phyloP scores from a whole-genome alignment of 1,140 invertebrate species.

The Neotoxoptera formosana region DNA sequence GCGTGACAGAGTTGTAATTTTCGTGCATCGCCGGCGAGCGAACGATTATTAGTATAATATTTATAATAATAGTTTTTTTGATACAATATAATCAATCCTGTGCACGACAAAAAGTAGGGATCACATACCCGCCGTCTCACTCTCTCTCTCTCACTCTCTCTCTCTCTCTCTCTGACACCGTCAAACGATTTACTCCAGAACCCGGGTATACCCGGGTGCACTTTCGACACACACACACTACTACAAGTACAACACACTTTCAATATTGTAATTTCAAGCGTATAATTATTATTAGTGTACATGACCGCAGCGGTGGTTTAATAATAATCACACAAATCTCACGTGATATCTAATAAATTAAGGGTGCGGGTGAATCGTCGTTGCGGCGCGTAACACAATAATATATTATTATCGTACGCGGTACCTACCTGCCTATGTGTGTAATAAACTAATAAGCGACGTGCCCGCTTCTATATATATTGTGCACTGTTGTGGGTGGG shows the following conservation, averaged over 20 bases:
- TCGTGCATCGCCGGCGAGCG: not conserved
- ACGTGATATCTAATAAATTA: not conserved
- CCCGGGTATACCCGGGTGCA: too few species aligned
- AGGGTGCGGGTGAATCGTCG: not conserved
- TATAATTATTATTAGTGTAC: not conserved
- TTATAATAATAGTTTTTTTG: too few species aligned
- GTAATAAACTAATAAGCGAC: not conserved
- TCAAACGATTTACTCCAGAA: not conserved
- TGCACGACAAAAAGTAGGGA: not conserved
- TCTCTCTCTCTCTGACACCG: not conserved
- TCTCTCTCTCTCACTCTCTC: too few species aligned
- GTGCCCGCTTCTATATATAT: too few species aligned
- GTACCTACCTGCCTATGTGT: not conserved
- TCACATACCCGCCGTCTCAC: not conserved
- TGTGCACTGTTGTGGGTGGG: not conserved
- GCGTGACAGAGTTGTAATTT: not conserved
- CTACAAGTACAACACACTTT: too few species aligned
- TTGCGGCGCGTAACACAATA: not conserved
- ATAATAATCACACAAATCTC: constrained; percentile 6
- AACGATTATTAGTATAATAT: not conserved
- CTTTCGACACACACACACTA: too few species aligned
- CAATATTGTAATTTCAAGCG: not conserved
- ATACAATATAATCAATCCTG: not conserved
- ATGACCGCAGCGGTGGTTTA: not conserved
- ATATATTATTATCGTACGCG: not conserved